Evolutionary conservation across 2,113 vertebrate genomes (phyloP), one percentile per base, ranked within the genome.

Genomic region (Bufo gargarizans): DNA sequence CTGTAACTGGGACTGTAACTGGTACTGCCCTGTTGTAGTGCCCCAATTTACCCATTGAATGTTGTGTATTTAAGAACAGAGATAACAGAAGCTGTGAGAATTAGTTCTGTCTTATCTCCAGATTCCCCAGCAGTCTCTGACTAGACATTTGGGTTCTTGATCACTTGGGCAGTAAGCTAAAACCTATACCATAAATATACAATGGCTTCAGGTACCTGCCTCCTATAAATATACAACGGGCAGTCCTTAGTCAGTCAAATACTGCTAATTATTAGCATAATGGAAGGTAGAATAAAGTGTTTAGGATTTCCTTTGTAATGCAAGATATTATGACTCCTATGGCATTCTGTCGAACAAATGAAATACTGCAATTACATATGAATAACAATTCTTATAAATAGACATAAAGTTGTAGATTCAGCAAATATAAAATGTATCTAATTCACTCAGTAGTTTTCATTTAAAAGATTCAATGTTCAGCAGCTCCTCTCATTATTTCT

Each of bases 371-470:
- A 83, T 69, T 69, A 71, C n/a, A 33, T n/a, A 33, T 10, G 20
- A 55, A 71, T 71, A 84, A 69, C 63, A 71, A 71, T 71, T 84
- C 65, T 71, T 84, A 84, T 55, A 84, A 71, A 84, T 84, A 84
- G 82, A 53, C 20, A n/a, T 10, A 10, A 71, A 50, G 50, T 22
- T 17, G 82, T 53, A 33, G 65, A 84, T 49, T 84, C 65, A 71
- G 82, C 82, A 84, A 45, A 84, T 84, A 69, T 84, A 69, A 84
- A 69, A 33, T 67, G 71, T 71, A 53, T 50, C 55, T 71, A 53
- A 84, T 17, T 84, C 82, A 84, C 80, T 67, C 20, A n/a, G 49
- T 83, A 82, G 58, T 65, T 82, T 82, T 82, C 59, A 49, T 69
- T 83, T 69, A 33, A 83, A 83, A n/a, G 20, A 20, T 83, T n/a